Evolutionary conservation across 1,140 invertebrate species (phyloP).

Genomic region (Uloborus diversus): DNA sequence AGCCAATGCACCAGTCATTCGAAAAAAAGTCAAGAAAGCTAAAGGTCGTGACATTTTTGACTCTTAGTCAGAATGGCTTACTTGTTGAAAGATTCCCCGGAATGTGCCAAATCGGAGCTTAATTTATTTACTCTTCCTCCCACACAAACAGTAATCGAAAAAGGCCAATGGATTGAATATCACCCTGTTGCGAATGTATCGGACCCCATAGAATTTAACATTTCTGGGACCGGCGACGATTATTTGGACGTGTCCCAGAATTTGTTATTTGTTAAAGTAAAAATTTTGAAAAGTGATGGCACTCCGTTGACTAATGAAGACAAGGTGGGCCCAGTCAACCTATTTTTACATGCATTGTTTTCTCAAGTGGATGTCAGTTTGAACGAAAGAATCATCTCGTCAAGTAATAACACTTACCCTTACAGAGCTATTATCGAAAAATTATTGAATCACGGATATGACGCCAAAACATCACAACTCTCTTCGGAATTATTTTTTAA

Average conservation of each 20-base stretch:
- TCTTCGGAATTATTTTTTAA: not conserved
- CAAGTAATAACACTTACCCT: constrained; percentile 1
- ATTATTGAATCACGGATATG: not conserved
- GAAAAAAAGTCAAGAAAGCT: not conserved
- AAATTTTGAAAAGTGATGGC: constrained; percentile 8
- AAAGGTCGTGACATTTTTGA: not conserved
- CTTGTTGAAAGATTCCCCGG: not conserved
- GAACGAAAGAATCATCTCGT: not conserved
- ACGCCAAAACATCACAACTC: not conserved
- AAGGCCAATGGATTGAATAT: constrained; percentile 8
- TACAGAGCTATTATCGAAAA: constrained; percentile 6
- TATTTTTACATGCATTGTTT: constrained; percentile 3
- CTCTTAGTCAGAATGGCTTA: not conserved
- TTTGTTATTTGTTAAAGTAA: not conserved
- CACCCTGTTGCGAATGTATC: not conserved
- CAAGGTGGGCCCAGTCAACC: not conserved
- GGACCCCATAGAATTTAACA: constrained; percentile 9
- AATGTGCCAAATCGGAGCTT: constrained; percentile 3
- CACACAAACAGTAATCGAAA: constrained; percentile 7
- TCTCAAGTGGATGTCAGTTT: constrained; percentile 4
- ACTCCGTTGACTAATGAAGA: not conserved
- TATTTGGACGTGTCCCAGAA: not conserved
- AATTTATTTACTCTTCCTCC: not conserved
- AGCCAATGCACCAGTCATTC: not conserved
- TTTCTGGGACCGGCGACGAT: constrained; percentile 8